A percentile compares a stretch with the other conserved stretches of the same genome.
Conservation (phyloP, 1,140 invertebrate genomes). For the Pemphigus obesinymphae region DNA sequence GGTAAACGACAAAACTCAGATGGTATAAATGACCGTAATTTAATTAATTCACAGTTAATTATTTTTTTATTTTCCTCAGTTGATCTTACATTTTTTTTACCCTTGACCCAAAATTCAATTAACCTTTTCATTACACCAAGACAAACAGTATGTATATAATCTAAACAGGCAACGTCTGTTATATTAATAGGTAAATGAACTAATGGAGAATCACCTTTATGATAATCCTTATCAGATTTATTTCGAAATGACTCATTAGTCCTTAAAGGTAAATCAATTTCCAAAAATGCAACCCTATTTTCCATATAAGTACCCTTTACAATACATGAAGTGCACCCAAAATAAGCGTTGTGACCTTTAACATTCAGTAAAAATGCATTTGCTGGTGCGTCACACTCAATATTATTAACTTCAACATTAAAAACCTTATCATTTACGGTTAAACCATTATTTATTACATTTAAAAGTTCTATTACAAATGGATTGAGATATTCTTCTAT, state of each 20-base stretch:
- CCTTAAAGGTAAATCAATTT: background rate
- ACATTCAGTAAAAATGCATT: slow-evolving; percentile 5
- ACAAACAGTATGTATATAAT: background rate
- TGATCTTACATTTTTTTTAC: background rate
- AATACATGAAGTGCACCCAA: background rate
- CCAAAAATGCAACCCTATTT: background rate
- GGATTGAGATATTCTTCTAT: background rate
- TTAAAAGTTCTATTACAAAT: background rate
- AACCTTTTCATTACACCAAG: background rate
- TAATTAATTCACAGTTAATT: background rate
- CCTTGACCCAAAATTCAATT: background rate
- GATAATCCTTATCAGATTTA: background rate
- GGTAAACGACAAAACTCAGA: background rate
- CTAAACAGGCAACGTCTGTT: background rate
- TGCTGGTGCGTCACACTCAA: background rate
- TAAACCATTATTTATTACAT: background rate
- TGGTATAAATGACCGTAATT: background rate
- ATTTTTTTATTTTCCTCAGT: background rate
- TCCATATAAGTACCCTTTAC: background rate
- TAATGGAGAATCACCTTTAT: background rate
- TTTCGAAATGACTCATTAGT: background rate
- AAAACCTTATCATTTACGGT: background rate
- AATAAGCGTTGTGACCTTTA: background rate
- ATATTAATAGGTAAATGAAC: background rate
- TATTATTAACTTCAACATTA: background rate